phyloP scores from a whole-genome alignment of 2,888 invertebrate species.

The Polydrusus tereticollis region DNA sequence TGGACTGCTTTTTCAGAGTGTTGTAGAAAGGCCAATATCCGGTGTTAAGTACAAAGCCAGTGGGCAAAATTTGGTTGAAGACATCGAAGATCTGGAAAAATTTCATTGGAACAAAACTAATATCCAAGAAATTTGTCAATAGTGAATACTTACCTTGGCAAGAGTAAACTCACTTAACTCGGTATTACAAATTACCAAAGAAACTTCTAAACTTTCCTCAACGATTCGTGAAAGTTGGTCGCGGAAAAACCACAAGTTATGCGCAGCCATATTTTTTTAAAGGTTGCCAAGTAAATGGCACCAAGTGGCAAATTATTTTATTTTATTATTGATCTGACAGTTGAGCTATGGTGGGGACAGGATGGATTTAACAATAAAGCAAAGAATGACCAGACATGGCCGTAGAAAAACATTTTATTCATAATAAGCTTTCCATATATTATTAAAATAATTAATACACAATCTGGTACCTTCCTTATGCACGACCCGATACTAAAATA shows the following conservation, averaged over 20 bases:
- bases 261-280: conserved; percentile 8
- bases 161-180: conserved; percentile 52
- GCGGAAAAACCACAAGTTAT: conserved; percentile 19
- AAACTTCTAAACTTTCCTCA: conserved; percentile 54
- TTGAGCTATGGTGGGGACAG: background rate
- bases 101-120: background rate
- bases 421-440: too few species aligned
- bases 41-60: conserved; percentile 56
- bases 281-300: background rate
- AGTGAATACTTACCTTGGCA: conserved; percentile 53
- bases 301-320: background rate
- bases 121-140: background rate
- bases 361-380: background rate
- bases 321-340: background rate
- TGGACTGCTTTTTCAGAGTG: conserved; percentile 47
- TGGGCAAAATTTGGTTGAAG: conserved; percentile 55
- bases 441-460: too few species aligned
- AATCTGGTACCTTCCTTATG: too few species aligned
- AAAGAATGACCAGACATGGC: background rate
- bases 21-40: conserved; percentile 58
- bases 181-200: conserved; percentile 52
- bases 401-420: background rate
- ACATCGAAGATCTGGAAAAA: conserved; percentile 56
- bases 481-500: too few species aligned
- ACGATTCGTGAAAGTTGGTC: conserved; percentile 47